Evolutionary conservation across 2,888 invertebrate species (phyloP).

Genomic region (Didymodactylos carnosus): DNA sequence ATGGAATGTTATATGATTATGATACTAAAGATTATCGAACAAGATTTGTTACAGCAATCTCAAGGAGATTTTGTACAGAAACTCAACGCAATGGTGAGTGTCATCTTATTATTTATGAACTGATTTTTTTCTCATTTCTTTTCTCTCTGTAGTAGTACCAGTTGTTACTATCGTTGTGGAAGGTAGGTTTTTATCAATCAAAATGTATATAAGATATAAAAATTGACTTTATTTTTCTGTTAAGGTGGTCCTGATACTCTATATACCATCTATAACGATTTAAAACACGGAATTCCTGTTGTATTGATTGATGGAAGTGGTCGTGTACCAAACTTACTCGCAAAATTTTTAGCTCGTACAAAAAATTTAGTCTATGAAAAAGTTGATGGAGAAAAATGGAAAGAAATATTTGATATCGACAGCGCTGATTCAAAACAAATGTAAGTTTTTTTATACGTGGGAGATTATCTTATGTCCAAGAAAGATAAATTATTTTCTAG

Average conservation of each 20-base stretch:
- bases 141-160: not conserved
- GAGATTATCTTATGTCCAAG: too few relatives aligned
- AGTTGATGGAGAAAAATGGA: not conserved
- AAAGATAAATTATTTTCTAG: not conserved
- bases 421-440: not conserved
- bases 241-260: not conserved
- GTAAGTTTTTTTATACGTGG: too few relatives aligned
- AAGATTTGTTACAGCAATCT: not conserved
- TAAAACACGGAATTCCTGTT: not conserved
- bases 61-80: too few relatives aligned
- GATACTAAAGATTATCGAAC: not conserved
- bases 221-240: too few relatives aligned
- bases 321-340: not conserved
- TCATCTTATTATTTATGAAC: too few relatives aligned
- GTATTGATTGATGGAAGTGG: not conserved
- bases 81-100: too few relatives aligned
- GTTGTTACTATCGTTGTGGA: not conserved
- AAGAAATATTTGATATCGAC: not conserved
- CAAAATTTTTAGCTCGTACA: not conserved
- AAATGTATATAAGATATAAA: too few relatives aligned
- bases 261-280: not conserved
- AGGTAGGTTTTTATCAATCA: too few relatives aligned
- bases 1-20: not conserved
- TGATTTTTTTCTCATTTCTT: too few relatives aligned
- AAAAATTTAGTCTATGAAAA: too few relatives aligned